Conservation (phyloP, 2,797 vertebrate species). For the Orestias chungarensis region DNA sequence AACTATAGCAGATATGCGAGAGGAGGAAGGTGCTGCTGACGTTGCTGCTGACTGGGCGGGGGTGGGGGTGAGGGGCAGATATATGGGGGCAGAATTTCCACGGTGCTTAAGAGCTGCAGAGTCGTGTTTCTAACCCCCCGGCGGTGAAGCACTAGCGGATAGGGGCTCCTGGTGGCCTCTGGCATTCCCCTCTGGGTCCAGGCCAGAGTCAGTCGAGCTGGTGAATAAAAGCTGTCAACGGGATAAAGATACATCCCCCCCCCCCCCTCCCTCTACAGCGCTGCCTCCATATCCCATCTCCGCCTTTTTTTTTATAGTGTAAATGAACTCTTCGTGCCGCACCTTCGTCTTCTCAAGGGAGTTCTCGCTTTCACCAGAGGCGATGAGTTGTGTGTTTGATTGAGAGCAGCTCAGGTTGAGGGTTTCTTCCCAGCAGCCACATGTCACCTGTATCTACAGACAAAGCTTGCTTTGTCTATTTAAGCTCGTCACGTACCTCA, state of each 20-base stretch:
- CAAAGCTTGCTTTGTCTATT: not conserved
- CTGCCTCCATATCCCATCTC: conserved; percentile 42
- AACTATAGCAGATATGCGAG: conserved; percentile 11
- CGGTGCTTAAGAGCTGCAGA: conserved; percentile 56
- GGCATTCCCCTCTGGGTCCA: conserved; percentile 62
- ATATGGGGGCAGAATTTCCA: conserved; percentile 27
- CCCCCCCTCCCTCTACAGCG: conserved; percentile 31
- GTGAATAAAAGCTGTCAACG: conserved; percentile 73
- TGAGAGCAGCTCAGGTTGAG: conserved; percentile 23
- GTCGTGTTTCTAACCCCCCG: conserved; percentile 70
- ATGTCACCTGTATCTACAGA: not conserved
- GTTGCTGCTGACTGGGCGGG: conserved; percentile 22
- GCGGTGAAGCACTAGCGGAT: conserved; percentile 53
- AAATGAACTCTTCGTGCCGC: conserved; percentile 20
- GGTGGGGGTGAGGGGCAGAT: no score
- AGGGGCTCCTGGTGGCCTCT: conserved; percentile 56
- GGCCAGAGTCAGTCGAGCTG: conserved; percentile 44
- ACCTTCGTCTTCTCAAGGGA: conserved; percentile 20
- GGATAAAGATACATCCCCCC: conserved; percentile 49
- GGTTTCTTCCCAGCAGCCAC: conserved; percentile 16
- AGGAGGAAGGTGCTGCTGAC: conserved; percentile 63
- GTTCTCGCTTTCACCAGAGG: conserved; percentile 12
- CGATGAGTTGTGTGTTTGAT: conserved; percentile 41
- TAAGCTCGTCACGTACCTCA: not conserved
- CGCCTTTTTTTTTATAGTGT: conserved; percentile 36